Conservation (phyloP, 2,888 invertebrate genomes). For the Sericinus montela region DNA sequence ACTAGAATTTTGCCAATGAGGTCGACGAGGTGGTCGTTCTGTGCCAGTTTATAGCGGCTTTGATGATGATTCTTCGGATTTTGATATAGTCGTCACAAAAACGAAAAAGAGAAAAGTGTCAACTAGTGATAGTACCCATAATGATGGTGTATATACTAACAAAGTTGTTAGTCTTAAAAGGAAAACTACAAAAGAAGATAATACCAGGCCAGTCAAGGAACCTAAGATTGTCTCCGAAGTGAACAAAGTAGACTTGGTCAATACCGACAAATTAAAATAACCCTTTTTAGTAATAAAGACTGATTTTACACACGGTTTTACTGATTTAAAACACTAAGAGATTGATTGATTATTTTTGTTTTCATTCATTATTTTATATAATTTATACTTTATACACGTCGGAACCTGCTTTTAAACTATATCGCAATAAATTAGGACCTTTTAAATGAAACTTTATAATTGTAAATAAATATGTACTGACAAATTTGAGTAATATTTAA, state of each 20-base stretch:
- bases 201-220: slow-evolving; percentile 48
- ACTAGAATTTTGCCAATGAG: slow-evolving; percentile 54
- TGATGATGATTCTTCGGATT: slow-evolving; percentile 68
- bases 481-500: not conserved
- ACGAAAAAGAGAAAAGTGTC: slow-evolving; percentile 62
- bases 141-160: slow-evolving; percentile 47
- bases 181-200: slow-evolving; percentile 59
- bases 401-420: too few relatives aligned
- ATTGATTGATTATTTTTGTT: too few relatives aligned
- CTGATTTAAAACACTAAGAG: too few relatives aligned
- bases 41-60: slow-evolving; percentile 64
- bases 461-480: too few relatives aligned
- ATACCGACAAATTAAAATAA: slow-evolving; percentile 15
- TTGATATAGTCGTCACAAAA: slow-evolving; percentile 60
- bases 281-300: slow-evolving; percentile 17
- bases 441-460: too few relatives aligned
- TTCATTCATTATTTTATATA: too few relatives aligned
- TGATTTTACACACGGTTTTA: slow-evolving; percentile 14
- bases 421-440: too few relatives aligned
- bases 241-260: slow-evolving; percentile 15
- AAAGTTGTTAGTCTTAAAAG: slow-evolving; percentile 62
- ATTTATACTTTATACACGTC: too few relatives aligned
- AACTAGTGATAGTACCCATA: slow-evolving; percentile 42
- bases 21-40: slow-evolving; percentile 66
- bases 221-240: slow-evolving; percentile 33